Evolutionary conservation across 1,140 invertebrate species (phyloP).

Genomic region (Drosophila virilis): DNA sequence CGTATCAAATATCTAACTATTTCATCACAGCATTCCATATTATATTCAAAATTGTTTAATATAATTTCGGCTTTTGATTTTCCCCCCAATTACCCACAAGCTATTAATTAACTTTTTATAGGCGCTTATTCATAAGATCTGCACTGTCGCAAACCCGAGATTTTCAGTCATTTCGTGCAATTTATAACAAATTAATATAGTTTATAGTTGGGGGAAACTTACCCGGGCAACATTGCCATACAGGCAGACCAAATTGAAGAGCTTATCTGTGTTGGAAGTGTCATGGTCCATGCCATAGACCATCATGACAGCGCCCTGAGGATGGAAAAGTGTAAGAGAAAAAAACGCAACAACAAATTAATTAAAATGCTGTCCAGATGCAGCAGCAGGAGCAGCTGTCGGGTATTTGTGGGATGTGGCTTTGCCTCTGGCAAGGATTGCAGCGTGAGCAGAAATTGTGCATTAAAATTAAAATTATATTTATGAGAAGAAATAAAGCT

Average conservation of each 20-base stretch:
- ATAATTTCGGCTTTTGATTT: background rate
- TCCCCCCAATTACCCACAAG: background rate
- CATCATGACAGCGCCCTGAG: conserved; percentile 96
- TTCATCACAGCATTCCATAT: too few relatives aligned
- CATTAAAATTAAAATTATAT: conserved; percentile 50
- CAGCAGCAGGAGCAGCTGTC: conserved; percentile 24
- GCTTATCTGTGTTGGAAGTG: conserved; percentile 96
- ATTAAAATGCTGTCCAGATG: conserved; percentile 64
- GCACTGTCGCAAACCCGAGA: background rate
- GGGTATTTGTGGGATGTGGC: conserved; percentile 8
- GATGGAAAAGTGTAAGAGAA: conserved; percentile 17
- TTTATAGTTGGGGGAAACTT: conserved; percentile 81
- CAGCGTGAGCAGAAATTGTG: conserved; percentile 39
- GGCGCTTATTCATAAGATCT: conserved; percentile 12
- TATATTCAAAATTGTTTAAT: background rate
- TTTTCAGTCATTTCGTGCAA: background rate
- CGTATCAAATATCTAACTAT: background rate
- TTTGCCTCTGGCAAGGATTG: conserved; percentile 11
- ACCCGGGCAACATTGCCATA: conserved; percentile 99
- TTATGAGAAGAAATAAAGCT: conserved; percentile 27
- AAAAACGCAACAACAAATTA: conserved; percentile 50
- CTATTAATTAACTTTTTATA: conserved; percentile 5
- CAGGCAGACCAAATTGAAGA: conserved; percentile 99
- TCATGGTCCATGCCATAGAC: conserved; percentile 97
- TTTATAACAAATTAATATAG: conserved; percentile 39